Percentiles rank a stretch among this genome's conserved stretches.
Conservation (phyloP, 2,797 vertebrate genomes). For the Dendrocincla tyrannina region DNA sequence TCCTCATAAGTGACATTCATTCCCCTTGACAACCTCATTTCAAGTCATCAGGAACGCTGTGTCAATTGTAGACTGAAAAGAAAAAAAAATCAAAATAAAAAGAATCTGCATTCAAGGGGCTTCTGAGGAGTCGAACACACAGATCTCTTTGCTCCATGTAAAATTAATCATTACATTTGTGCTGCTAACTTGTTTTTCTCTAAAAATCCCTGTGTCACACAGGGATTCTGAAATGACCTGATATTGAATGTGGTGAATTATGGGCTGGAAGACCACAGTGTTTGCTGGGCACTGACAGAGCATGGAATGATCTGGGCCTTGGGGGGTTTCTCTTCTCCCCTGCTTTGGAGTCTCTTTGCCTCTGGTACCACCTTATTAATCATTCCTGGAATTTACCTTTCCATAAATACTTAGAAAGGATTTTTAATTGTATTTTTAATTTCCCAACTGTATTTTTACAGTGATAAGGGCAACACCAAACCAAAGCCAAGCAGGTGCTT, state of each 20-base stretch:
- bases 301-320: background rate
- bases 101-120: background rate
- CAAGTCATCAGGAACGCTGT: background rate
- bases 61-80: background rate
- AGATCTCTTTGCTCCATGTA: background rate
- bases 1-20: background rate
- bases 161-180: constrained; percentile 29
- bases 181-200: background rate
- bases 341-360: background rate
- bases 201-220: constrained; percentile 12
- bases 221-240: constrained; percentile 51
- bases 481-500: background rate
- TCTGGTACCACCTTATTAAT: background rate
- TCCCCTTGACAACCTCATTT: background rate
- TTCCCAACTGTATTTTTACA: background rate
- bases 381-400: constrained; percentile 35
- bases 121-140: background rate
- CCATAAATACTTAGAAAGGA: constrained; percentile 3
- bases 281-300: constrained; percentile 18
- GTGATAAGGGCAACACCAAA: background rate
- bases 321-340: background rate
- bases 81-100: background rate
- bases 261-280: background rate
- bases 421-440: background rate
- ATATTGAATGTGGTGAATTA: constrained; percentile 29